phyloP scores from a whole-genome alignment of 2,113 vertebrate genomes.

The Cynopterus brachyotis region DNA sequence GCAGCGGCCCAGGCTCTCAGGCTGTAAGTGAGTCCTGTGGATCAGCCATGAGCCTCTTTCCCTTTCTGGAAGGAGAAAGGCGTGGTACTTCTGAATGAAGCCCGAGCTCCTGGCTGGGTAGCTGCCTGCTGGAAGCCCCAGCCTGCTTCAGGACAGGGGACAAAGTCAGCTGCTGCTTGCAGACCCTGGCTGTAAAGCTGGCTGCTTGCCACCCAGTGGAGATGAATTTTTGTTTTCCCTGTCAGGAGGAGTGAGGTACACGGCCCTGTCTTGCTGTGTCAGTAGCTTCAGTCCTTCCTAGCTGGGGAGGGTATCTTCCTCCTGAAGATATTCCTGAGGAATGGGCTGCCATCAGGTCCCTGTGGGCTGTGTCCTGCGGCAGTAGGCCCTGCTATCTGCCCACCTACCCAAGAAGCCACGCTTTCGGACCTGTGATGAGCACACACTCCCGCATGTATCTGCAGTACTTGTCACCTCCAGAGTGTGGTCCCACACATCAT shows the following conservation, averaged over 20 bases:
- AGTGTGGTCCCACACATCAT: background rate
- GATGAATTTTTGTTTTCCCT: background rate
- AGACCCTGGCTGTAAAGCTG: background rate
- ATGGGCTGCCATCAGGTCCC: background rate
- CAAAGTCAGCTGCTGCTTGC: background rate
- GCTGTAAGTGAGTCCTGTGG: background rate
- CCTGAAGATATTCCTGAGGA: background rate
- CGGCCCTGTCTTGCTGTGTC: background rate
- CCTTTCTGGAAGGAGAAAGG: slow-evolving; percentile 4
- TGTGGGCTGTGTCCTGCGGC: background rate
- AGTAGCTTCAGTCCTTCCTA: background rate
- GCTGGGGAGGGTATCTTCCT: background rate
- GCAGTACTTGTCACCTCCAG: background rate
- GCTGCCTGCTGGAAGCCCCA: background rate
- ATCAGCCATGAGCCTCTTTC: background rate
- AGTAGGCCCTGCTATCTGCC: background rate
- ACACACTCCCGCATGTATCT: background rate
- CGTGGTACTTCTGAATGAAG: background rate
- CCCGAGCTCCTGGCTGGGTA: background rate
- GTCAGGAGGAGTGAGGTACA: background rate
- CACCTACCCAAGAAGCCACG: background rate
- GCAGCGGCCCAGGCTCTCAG: background rate
- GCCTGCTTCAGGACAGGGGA: background rate
- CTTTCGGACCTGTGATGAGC: background rate
- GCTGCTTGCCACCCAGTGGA: background rate